Base-by-base conservation (phyloP, 2,113 vertebrate species). In the Plectropomus leopardus region DNA sequence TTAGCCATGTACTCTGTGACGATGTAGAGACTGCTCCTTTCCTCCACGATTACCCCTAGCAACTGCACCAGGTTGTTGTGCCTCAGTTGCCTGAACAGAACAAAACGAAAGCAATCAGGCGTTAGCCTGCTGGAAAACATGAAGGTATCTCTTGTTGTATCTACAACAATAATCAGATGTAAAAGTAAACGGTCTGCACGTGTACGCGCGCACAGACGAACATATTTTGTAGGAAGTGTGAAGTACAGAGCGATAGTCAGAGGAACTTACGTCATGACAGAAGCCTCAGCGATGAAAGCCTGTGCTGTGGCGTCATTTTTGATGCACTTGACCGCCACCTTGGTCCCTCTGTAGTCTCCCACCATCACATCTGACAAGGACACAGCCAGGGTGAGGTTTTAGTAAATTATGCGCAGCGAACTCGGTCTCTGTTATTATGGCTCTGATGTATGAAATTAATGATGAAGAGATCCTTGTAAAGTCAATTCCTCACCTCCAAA, bases 1-100 rank as follows among this genome's bases (percentile, higher is more conserved):
- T 99, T 99, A 74, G 97, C 97, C 98, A 99, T 99, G 92, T 97
- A 99, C 87, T 99, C 98, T 0, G 98, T 99, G 91, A 99, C 98
- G 0, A 99, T 99, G 92, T 96, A 99, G 57, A 99, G 96, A 44
- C 97, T 96, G 3, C 97, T 95, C 81, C 96, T 96, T 94, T 98
- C 98, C 90, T 98, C 98, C 61, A 99, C 96, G 0, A 99, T 98
- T 77, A 99, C 98, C 0, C 98, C 98, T 64, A 99, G 91, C 13
- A 99, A 92, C 94, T 99, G 98, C 26, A 99, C 98, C 86, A 99
- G 94, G 92, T 99, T 99, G 94, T 96, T 97, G 88, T 99, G 98
- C 86, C 97, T 96, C 79, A 99, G 95, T 90, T 99, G 98, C 94
- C 97, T 98, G 91, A 0, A 6, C 0, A 55, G 53, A 76, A 24